Evolutionary conservation across 2,888 invertebrate species (phyloP).

Genomic region (Agelastica alni): DNA sequence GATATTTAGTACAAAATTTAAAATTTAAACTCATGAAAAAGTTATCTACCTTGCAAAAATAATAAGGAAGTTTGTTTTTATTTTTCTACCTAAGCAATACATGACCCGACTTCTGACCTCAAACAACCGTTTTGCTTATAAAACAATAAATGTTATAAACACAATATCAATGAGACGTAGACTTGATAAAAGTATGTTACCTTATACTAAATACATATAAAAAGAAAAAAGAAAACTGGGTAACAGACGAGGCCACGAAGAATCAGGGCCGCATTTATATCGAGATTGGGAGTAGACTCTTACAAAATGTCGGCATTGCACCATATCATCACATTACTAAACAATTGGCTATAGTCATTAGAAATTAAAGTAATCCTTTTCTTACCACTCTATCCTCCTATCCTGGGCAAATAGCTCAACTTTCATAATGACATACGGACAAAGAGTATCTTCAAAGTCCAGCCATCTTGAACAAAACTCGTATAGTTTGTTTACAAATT

Average conservation of each 20-base stretch:
- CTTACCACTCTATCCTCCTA: constrained; percentile 67
- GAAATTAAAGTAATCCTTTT: constrained; percentile 1
- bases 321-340: constrained; percentile 33
- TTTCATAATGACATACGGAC: constrained; percentile 73
- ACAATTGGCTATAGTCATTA: background rate
- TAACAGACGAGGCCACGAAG: constrained; percentile 47
- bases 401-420: constrained; percentile 67
- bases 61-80: constrained; percentile 20
- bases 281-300: constrained; percentile 41
- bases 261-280: constrained; percentile 41
- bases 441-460: constrained; percentile 72
- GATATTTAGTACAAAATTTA: no score
- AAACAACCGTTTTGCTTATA: constrained; percentile 14
- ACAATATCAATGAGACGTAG: constrained; percentile 13
- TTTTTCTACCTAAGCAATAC: constrained; percentile 22
- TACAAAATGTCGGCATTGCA: constrained; percentile 46
- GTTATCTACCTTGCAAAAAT: constrained; percentile 8
- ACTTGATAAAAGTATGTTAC: constrained; percentile 17
- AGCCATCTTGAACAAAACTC: constrained; percentile 66
- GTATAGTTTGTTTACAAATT: constrained; percentile 46
- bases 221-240: constrained; percentile 26
- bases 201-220: constrained; percentile 16
- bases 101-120: constrained; percentile 27
- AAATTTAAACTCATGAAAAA: background rate
- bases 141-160: constrained; percentile 17